A percentile compares a stretch with the other conserved stretches of the same genome.
Conservation (phyloP, 2,113 vertebrate species). For the Promerops cafer region DNA sequence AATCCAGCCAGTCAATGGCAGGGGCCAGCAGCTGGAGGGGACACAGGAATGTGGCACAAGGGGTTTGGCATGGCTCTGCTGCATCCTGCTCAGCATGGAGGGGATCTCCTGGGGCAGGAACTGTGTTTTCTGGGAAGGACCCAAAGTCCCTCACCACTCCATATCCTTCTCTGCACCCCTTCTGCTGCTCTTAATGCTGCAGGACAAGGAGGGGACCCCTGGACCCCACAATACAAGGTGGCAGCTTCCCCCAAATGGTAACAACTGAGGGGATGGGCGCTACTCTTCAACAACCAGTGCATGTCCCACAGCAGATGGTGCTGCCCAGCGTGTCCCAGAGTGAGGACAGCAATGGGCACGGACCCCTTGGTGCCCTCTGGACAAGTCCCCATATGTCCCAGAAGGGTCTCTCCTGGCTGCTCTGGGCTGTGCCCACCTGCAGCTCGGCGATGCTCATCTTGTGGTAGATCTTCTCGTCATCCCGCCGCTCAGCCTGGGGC, state of each 20-base stretch:
- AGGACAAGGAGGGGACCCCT: not conserved
- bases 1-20: slow-evolving; percentile 91
- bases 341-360: fast-evolving
- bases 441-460: slow-evolving; percentile 88
- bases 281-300: not conserved
- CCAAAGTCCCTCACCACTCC: not conserved
- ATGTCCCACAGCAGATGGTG: not conserved
- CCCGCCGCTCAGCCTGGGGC: slow-evolving; percentile 90
- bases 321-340: not conserved
- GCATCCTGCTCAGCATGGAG: not conserved
- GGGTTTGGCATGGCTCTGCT: not conserved
- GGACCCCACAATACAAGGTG: fast-evolving
- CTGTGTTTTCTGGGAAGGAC: not conserved
- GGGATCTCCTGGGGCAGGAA: not conserved
- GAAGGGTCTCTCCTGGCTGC: not conserved
- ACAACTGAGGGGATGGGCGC: not conserved
- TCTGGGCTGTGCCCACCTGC: slow-evolving; percentile 72
- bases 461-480: slow-evolving; percentile 97
- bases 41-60: fast-evolving
- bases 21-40: slow-evolving; percentile 78
- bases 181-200: not conserved
- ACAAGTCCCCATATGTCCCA: fast-evolving
- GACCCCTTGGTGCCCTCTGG: not conserved
- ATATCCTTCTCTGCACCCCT: not conserved
- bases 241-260: not conserved